Base-by-base conservation (phyloP, 1,140 invertebrate species). In the Venturia canescens region DNA sequence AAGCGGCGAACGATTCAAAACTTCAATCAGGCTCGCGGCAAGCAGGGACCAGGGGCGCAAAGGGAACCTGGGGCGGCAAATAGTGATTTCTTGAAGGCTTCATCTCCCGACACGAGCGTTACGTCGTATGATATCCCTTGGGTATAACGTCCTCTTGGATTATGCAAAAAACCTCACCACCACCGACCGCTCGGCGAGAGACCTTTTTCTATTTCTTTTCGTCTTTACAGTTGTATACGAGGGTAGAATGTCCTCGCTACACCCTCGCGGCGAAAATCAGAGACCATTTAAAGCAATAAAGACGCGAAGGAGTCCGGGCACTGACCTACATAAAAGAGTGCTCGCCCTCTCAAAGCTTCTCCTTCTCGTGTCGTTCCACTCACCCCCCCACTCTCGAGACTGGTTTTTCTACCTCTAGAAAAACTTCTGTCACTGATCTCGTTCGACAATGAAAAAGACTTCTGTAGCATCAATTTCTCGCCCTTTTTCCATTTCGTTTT, bases 121-220 rank as follows among this genome's bases (percentile, higher is more conserved):
- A 77, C 63, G 72, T 80, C 63, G 72, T 70, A 80, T 48, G 60
- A 77, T 75, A 18, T 26, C 67, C 72, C 50, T 26, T n/a, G 69
- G 74, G 70, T 38, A 82, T 66, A 29, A 82, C 66, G 74, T 82
- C 69, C 69, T 71, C 76, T 26, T 78, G 76, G 77, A 82, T 82
- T 82, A 82, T 82, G 76, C 57, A 67, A 82, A 78, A 82, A 74
- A 75, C 77, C 70, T 82, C 72, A 34, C 71, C 70, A 21, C 38
- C 26, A 75, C 48, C 9, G 44, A 38, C 50, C 23, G 7, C 48
- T 18, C 9, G 6, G 27, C 15, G 21, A 44, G 18, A 23, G 31
- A n/a, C 29, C 5, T 23, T 60, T 60, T 60, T 34, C 27, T 27
- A n/a, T 15, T 53, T 60, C 23, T 29, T 79, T 69, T 29, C 29